Base-by-base conservation (phyloP, 2,888 invertebrate species). In the Odontocerum albicorne region DNA sequence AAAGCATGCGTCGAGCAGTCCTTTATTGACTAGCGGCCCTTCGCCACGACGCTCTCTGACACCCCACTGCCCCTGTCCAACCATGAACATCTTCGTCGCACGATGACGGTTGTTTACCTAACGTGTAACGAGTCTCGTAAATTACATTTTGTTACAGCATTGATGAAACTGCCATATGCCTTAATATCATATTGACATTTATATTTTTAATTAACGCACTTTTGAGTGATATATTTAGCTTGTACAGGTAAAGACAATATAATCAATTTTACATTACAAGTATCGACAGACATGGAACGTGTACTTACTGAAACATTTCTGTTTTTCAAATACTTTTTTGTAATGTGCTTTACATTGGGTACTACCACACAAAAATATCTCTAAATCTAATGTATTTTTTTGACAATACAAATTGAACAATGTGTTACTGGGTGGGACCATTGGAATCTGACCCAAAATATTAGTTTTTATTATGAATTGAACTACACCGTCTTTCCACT, bases 1-100 rank as follows among this genome's bases (percentile, higher is more conserved):
- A 95, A 96, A 84, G 95, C 95, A 70, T 96, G 97, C 77, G 98
- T 99, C 72, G 98, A 99, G 84, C 96, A 97, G 80, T 96, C 96
- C 79, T 98, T 97, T 88, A 90, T 92, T 79, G 93, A 93, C 84
- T 93, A 92, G 84, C 57, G 33, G 40, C 49, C 32, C 45, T 27
- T 12, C 45, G 8, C 12, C 43, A 21, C 38, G 17, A 16, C 36
- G 22, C 43, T 12, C 33, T 33, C 33, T 33, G 4, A 4, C 3
- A 33, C 36, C 12, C 36, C 36, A 7, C 12, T 13, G n/a, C 36
- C 36, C 15, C n/a, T 13, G 7, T 6, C 15, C n/a, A 7, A 4
- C n/a, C 12, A 13, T n/a, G 36, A 4, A 4, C 27, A 10, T 27
- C 27, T 4, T 7, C 27, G 4, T 27, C 10, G 27, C n/a, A 27